Evolutionary conservation across 1,140 invertebrate genomes (phyloP), one percentile per base, ranked within the genome.

Genomic region (Zaprionus vittiger): DNA sequence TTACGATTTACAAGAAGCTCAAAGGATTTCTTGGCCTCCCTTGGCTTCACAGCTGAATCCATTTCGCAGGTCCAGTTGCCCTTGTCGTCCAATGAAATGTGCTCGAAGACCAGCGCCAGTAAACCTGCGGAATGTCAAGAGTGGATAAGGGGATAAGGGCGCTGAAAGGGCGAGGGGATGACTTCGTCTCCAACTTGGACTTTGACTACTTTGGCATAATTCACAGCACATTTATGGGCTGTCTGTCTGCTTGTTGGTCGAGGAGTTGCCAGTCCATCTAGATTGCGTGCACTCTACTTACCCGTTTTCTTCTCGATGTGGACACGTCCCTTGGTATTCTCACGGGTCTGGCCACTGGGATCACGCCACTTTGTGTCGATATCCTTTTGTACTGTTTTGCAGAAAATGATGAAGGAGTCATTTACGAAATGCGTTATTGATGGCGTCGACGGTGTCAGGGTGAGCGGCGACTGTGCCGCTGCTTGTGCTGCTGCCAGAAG

Each of bases 1-100:
- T 89, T 92, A 93, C 93, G 92, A 85, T 92, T 91, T 63, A 93
- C 91, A 72, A 93, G 91, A 37, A 93, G 89, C 74, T 92, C 92
- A 83, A 93, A 93, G 67, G 90, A 92, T 66, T 83, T 89, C 64
- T 69, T 76, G 44, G 80, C 71, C 57, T 84, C 83, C 24, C 81
- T 72, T 34, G 73, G 41, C 41, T 47, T 69, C 14, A 63, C 74
- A 67, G 86, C 70, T 28, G 79, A 76, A 61, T 76, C 73, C 73
- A 78, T 81, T 64, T 91, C 81, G 75, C 93, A 93, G 47, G 89
- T 93, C 93, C 93, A 93, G 65, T 91, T 91, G 41, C 93, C 93
- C 63, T 80, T 90, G 70, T 93, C 93, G 22, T 81, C 80, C 57
- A 91, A 20, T 38, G 81, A 73, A 47, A 93, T 92, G 64, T 93